Evolutionary conservation across 2,888 invertebrate genomes (phyloP).

Genomic region (Synergus japonicus): DNA sequence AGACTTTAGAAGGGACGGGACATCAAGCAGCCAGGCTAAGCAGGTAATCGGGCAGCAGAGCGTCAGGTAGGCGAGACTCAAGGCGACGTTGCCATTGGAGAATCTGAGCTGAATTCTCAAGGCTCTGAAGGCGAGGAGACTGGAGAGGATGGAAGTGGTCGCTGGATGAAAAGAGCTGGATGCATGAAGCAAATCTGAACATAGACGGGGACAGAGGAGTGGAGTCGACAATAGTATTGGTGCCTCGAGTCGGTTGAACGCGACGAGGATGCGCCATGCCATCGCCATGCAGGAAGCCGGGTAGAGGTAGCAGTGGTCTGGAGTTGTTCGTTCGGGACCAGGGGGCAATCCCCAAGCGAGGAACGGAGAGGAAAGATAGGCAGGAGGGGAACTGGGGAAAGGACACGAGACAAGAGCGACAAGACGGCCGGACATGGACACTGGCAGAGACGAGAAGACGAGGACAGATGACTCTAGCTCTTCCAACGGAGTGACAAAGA

Average conservation of each 20-base stretch:
- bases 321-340: constrained; percentile 40
- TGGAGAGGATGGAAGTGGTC: constrained; percentile 16
- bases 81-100: constrained; percentile 32
- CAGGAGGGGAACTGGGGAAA: constrained; percentile 48
- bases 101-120: constrained; percentile 16
- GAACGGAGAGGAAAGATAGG: constrained; percentile 44
- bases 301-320: constrained; percentile 42
- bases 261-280: constrained; percentile 50
- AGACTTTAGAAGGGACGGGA: neutral
- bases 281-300: constrained; percentile 45
- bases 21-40: neutral
- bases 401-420: constrained; percentile 46
- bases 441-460: constrained; percentile 54
- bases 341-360: constrained; percentile 50
- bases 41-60: constrained; percentile 35
- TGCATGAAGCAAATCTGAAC: constrained; percentile 28
- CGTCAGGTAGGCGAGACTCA: constrained; percentile 26
- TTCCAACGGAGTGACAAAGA: constrained; percentile 26
- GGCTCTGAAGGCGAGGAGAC: constrained; percentile 5
- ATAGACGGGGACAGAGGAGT: constrained; percentile 37
- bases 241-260: constrained; percentile 42
- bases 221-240: constrained; percentile 42
- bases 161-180: constrained; percentile 34
- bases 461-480: constrained; percentile 26
- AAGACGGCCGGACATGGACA: constrained; percentile 54